A percentile compares a stretch with the other conserved stretches of the same genome.
Evolutionary conservation across 2,797 vertebrate species (phyloP).

Genomic region (Synaphobranchus kaupii): DNA sequence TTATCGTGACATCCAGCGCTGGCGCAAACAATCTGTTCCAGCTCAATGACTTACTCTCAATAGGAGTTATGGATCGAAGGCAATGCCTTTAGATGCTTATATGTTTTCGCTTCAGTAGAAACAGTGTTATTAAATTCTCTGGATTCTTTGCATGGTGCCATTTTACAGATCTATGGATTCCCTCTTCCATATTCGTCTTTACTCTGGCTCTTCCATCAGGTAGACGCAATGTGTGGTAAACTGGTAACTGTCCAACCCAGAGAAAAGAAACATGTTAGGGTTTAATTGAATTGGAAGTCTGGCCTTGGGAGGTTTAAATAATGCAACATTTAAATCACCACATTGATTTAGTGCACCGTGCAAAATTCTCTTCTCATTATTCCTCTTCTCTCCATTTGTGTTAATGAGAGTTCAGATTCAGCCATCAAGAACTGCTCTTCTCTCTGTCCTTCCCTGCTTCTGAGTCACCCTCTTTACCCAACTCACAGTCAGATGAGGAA

Average conservation of each 20-base stretch:
- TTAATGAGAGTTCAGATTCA: constrained; percentile 21
- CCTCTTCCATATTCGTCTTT: background rate
- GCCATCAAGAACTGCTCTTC: constrained; percentile 20
- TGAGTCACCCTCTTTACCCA: background rate
- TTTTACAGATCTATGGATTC: background rate
- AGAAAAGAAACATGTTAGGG: constrained; percentile 49
- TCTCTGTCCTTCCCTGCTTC: background rate
- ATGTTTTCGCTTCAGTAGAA: constrained; percentile 22
- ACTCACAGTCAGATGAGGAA: background rate
- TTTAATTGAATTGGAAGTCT: constrained; percentile 65
- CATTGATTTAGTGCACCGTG: constrained; percentile 47
- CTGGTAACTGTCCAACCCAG: constrained; percentile 39
- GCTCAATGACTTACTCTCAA: constrained; percentile 25
- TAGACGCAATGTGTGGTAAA: constrained; percentile 34
- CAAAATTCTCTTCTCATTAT: constrained; percentile 32
- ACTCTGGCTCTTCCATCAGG: constrained; percentile 10
- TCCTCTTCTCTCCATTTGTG: background rate
- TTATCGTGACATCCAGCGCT: constrained; percentile 13
- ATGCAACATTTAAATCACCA: constrained; percentile 52
- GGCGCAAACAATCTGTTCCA: constrained; percentile 25
- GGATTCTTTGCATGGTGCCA: background rate
- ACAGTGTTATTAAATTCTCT: background rate
- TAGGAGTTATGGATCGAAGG: constrained; percentile 5
- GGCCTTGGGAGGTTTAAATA: constrained; percentile 55
- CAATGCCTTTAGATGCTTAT: background rate